A percentile compares a stretch with the other conserved stretches of the same genome.
phyloP scores from a whole-genome alignment of 2,888 invertebrate species.

The Patella pellucida region DNA sequence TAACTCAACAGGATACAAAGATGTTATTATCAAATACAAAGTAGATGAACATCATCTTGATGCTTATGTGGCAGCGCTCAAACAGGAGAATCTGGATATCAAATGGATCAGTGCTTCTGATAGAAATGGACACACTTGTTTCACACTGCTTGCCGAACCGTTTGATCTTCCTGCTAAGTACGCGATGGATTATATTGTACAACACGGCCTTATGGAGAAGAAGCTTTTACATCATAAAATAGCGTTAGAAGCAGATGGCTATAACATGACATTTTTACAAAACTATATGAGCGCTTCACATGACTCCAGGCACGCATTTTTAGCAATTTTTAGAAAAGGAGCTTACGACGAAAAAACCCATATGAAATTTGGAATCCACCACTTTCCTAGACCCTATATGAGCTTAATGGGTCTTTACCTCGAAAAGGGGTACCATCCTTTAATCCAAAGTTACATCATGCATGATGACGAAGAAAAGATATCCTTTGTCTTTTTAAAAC shows the following conservation, averaged over 20 bases:
- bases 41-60: conserved; percentile 61
- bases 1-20: conserved; percentile 34
- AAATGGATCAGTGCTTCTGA: conserved; percentile 61
- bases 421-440: conserved; percentile 56
- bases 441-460: conserved; percentile 56
- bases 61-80: conserved; percentile 56
- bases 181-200: conserved; percentile 41
- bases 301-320: conserved; percentile 41
- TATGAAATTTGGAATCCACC: conserved; percentile 56
- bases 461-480: conserved; percentile 52
- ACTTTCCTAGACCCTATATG: conserved; percentile 57
- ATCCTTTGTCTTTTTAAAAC: conserved; percentile 58
- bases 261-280: conserved; percentile 62
- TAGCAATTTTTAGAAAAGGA: conserved; percentile 56
- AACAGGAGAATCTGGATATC: conserved; percentile 50
- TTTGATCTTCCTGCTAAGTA: conserved; percentile 20
- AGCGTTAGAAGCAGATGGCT: conserved; percentile 47
- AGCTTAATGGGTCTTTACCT: conserved; percentile 55
- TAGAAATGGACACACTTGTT: conserved; percentile 45
- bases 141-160: conserved; percentile 51
- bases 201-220: conserved; percentile 51
- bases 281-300: conserved; percentile 62
- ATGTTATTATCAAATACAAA: conserved; percentile 48
- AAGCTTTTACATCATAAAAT: conserved; percentile 50
- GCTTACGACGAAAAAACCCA: conserved; percentile 48